Percentiles rank a stretch among this genome's conserved stretches.
Conservation (phyloP, 2,888 invertebrate genomes). For the Rapana venosa region DNA sequence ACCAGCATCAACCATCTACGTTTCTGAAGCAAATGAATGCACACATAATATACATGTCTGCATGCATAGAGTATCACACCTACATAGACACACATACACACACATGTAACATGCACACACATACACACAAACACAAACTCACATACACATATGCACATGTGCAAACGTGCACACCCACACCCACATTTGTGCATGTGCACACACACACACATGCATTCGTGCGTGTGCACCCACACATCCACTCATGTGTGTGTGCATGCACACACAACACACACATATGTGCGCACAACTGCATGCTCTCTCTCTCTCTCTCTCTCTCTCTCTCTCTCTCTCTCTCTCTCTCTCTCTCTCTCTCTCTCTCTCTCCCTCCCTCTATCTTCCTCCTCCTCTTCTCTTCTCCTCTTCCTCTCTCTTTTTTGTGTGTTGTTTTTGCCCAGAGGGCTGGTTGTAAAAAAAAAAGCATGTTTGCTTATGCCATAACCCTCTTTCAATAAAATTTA, state of each 20-base stretch:
- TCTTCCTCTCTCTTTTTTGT: no score
- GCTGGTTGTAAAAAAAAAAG: no score
- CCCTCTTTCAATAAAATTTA: no score
- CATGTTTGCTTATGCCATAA: no score
- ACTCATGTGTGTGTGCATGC: neutral
- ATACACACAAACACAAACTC: neutral
- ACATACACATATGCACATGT: neutral
- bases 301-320: constrained; percentile 36
- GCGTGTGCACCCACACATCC: neutral
- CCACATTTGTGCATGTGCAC: no score
- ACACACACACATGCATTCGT: no score
- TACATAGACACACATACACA: no score
- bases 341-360: constrained; percentile 31
- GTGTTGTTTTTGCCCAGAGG: no score
- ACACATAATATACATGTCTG: neutral
- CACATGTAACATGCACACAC: no score
- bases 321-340: constrained; percentile 35
- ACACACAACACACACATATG: no score
- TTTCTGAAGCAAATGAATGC: neutral
- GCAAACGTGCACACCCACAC: neutral
- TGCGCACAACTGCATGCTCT: no score
- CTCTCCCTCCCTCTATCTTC: constrained; percentile 33
- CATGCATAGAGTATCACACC: neutral
- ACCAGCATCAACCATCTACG: neutral
- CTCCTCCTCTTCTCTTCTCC: neutral